Base-by-base conservation (phyloP, 1,140 invertebrate genomes). In the Panagrolaimus sp. region DNA sequence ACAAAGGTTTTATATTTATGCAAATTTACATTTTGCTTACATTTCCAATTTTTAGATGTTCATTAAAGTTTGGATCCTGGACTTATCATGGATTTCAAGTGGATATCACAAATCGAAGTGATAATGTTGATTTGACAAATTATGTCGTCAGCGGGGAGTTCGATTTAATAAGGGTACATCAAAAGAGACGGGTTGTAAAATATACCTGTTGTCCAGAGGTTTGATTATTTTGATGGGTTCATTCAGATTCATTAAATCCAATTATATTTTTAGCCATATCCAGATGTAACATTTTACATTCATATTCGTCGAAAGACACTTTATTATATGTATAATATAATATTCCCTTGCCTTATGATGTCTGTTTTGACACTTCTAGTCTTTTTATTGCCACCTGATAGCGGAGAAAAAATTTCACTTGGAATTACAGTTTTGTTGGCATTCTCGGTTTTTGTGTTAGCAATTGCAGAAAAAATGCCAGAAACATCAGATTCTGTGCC, bases 391-490 rank as follows among this genome's bases (percentile, higher is more conserved):
- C 91, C 92, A 21, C 90, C 90, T 24, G 91, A 93, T 80, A 92
- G 91, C 2, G 91, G 91, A 8, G 91, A 93, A 83, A 93, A 93
- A 84, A 79, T 85, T 21, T 79, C 83, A 10, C 84, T 85, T 76
- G 91, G 91, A n/a, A 93, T 93, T 69, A 92, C 90, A 63, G 91
- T 91, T 0, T 86, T 94, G 2, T 87, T 94, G 2, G 92, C 91
- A 1, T 93, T 94, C 90, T 93, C 91, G 0, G 94, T 98, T 12
- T 94, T 93, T 83, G 86, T 94, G 1, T 92, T 94, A 90, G 91
- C 91, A 15, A 92, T 94, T n/a, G 85, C 91, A 52, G 91, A 93
- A 83, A 91, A 90, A 47, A 86, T 93, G 76, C 92, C 92, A 14
- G 91, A 92, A 0, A 93, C 91, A 0, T 91, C 91, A 77, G 92